Evolutionary conservation across 2,888 invertebrate species (phyloP).

Genomic region (Enchytraeus crypticus): DNA sequence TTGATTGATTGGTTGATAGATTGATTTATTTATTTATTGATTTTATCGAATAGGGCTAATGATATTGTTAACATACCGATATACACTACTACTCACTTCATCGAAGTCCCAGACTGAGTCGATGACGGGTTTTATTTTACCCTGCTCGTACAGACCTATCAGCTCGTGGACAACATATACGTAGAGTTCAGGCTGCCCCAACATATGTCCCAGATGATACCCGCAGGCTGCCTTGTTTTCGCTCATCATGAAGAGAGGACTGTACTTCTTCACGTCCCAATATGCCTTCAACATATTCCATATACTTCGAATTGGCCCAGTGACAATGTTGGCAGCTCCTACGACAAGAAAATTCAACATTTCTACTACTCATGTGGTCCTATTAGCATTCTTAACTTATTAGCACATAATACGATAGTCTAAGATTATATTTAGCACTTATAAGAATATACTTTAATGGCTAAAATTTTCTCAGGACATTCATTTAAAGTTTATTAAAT

Average conservation of each 20-base stretch:
- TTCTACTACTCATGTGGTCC: too few relatives aligned
- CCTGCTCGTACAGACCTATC: slow-evolving; percentile 66
- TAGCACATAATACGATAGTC: too few relatives aligned
- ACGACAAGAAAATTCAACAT: too few relatives aligned
- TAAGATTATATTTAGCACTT: too few relatives aligned
- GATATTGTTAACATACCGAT: too few relatives aligned
- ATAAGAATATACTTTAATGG: too few relatives aligned
- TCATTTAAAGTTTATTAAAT: too few relatives aligned
- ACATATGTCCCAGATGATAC: slow-evolving; percentile 66
- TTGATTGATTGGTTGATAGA: too few relatives aligned
- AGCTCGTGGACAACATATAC: slow-evolving; percentile 31
- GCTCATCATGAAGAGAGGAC: slow-evolving; percentile 43
- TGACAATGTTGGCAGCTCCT: slow-evolving; percentile 23
- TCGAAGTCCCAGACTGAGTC: slow-evolving; percentile 81
- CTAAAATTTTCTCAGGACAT: too few relatives aligned
- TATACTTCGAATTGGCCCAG: slow-evolving; percentile 12
- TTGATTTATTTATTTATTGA: too few relatives aligned
- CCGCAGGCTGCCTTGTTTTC: slow-evolving; percentile 53
- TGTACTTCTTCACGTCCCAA: slow-evolving; percentile 44
- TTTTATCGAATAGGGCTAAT: too few relatives aligned
- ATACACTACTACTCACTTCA: slow-evolving; percentile 70
- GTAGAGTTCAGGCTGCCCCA: slow-evolving; percentile 56
- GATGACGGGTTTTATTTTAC: slow-evolving; percentile 70
- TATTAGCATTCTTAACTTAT: too few relatives aligned
- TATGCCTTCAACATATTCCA: slow-evolving; percentile 30